Conservation (phyloP, 2,888 invertebrate genomes). For the Scelioninae gen. 1 region DNA sequence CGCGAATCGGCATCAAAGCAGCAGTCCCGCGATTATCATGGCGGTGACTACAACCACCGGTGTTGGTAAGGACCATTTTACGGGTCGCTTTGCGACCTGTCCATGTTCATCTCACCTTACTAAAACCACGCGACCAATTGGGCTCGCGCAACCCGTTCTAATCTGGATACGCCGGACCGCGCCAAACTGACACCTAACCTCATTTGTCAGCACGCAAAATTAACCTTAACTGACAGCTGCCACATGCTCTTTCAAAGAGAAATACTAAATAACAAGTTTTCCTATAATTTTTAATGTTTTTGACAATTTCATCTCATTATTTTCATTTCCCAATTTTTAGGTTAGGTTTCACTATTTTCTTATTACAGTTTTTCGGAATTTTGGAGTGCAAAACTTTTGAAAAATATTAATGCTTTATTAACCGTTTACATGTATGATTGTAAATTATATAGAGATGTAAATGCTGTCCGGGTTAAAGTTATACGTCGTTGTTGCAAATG, state of each 20-base stretch:
- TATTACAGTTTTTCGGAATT: background rate
- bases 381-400: too few species aligned
- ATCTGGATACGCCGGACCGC: too few species aligned
- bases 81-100: conserved; percentile 18
- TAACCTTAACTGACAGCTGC: conserved; percentile 70
- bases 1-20: conserved; percentile 60
- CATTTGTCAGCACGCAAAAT: conserved; percentile 35
- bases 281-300: background rate
- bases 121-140: too few species aligned
- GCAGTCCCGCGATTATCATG: conserved; percentile 86
- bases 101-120: background rate
- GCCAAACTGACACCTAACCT: conserved; percentile 46
- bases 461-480: conserved; percentile 3
- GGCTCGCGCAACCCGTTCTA: too few species aligned
- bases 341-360: background rate
- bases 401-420: background rate
- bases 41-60: conserved; percentile 95
- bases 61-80: conserved; percentile 89
- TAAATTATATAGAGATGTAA: conserved; percentile 1
- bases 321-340: background rate
- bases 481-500: conserved; percentile 15
- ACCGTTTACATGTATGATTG: background rate
- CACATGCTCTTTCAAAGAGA: conserved; percentile 50
- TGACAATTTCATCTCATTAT: background rate
- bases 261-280: background rate